phyloP scores from a whole-genome alignment of 2,113 vertebrate species.

The Tautogolabrus adspersus region DNA sequence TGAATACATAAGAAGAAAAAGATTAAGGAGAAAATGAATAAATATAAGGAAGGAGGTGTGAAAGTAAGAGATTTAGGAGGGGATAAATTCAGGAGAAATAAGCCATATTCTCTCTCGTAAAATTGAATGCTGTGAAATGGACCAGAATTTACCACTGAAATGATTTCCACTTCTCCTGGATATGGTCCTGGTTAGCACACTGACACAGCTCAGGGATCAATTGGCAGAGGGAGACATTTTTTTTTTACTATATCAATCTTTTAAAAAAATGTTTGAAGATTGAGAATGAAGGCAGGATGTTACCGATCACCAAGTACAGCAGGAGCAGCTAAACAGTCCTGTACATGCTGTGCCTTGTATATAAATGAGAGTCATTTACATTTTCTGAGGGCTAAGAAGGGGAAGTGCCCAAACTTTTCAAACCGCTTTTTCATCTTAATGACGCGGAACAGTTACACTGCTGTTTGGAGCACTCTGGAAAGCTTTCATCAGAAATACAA shows the following conservation, averaged over 20 bases:
- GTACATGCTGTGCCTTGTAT: conserved; percentile 15
- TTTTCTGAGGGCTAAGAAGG: not conserved
- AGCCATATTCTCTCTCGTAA: conserved; percentile 30
- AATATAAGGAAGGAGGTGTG: conserved; percentile 42
- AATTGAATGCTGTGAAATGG: conserved; percentile 53
- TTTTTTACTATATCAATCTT: conserved; percentile 1
- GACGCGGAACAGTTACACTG: not conserved
- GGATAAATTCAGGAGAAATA: conserved; percentile 46
- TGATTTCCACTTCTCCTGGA: conserved; percentile 47
- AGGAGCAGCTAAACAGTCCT: conserved; percentile 11
- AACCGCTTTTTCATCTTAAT: not conserved
- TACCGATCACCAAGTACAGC: conserved; percentile 6
- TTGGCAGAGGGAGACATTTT: conserved; percentile 1
- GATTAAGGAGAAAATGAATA: conserved; percentile 37
- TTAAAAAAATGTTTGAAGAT: conserved; percentile 3
- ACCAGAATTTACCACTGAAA: conserved; percentile 34
- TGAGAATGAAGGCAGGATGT: conserved; percentile 31
- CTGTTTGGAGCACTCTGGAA: not conserved
- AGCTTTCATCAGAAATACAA: no score
- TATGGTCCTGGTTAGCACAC: conserved; percentile 13
- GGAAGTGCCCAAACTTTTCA: not conserved
- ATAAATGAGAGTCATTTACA: conserved; percentile 23
- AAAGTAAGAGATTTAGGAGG: conserved; percentile 46
- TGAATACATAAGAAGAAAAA: conserved; percentile 33
- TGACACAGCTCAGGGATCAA: conserved; percentile 23